phyloP scores from a whole-genome alignment of 2,888 invertebrate species.

The Hirtodrosophila trivittata region DNA sequence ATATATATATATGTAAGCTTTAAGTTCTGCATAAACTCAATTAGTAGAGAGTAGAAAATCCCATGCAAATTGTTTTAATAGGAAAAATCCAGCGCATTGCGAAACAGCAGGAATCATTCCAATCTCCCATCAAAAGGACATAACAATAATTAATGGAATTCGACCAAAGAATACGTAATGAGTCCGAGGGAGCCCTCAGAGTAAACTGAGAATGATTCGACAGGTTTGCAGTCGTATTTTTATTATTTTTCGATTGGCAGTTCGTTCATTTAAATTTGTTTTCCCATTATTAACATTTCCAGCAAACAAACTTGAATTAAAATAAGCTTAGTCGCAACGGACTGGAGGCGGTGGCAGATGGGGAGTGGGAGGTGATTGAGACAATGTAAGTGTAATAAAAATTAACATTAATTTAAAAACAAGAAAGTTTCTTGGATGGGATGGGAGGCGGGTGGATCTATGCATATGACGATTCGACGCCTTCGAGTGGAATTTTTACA shows the following conservation, averaged over 20 bases:
- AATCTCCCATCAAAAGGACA: slow-evolving; percentile 77
- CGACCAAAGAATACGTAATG: slow-evolving; percentile 82
- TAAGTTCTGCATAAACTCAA: slow-evolving; percentile 9
- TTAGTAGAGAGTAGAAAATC: slow-evolving; percentile 31
- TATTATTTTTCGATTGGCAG: slow-evolving; percentile 77
- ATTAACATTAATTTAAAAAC: slow-evolving; percentile 76
- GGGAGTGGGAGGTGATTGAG: slow-evolving; percentile 24
- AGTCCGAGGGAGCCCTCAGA: slow-evolving; percentile 35
- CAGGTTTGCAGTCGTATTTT: slow-evolving; percentile 51
- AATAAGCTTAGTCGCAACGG: slow-evolving; percentile 39
- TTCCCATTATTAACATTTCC: slow-evolving; percentile 60
- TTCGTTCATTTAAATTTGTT: slow-evolving; percentile 63
- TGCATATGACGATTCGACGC: slow-evolving; percentile 65
- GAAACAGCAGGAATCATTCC: slow-evolving; percentile 51
- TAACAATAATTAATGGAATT: slow-evolving; percentile 84
- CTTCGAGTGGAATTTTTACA: slow-evolving; percentile 64
- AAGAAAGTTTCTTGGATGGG: slow-evolving; percentile 21
- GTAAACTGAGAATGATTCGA: neutral
- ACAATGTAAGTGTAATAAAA: slow-evolving; percentile 72
- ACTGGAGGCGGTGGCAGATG: neutral
- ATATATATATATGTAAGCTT: too few relatives aligned
- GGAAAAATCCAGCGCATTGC: slow-evolving; percentile 34
- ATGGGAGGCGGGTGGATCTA: slow-evolving; percentile 20
- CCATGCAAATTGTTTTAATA: slow-evolving; percentile 57
- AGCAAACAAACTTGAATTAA: slow-evolving; percentile 67